Evolutionary conservation across 2,888 invertebrate species (phyloP).

Genomic region (Keiferia lycopersicella): DNA sequence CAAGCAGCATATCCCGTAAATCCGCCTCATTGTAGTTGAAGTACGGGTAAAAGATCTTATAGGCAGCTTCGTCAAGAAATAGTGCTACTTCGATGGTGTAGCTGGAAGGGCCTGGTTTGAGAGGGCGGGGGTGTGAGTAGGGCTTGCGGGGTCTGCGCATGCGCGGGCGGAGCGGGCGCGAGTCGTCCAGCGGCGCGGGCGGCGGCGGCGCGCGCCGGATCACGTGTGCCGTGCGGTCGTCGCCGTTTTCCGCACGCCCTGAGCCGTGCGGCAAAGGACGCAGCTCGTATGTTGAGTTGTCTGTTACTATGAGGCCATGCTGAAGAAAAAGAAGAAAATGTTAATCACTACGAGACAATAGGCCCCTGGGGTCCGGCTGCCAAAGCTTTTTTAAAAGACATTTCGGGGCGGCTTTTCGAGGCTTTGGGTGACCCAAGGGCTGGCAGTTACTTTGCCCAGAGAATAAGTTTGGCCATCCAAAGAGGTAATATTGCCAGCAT

Average conservation of each 20-base stretch:
- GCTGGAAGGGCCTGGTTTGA: conserved; percentile 55
- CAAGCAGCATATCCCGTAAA: conserved; percentile 87
- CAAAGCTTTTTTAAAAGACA: too few relatives aligned
- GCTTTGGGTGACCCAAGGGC: too few relatives aligned
- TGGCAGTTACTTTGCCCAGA: too few relatives aligned
- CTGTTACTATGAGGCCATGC: conserved; percentile 85
- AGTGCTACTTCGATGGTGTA: conserved; percentile 87
- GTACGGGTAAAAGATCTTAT: conserved; percentile 85
- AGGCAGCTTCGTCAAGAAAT: conserved; percentile 88
- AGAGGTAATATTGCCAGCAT: too few relatives aligned
- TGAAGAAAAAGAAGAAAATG: conserved; percentile 48
- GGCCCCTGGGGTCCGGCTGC: too few relatives aligned
- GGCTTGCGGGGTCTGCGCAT: conserved; percentile 52
- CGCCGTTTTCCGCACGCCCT: conserved; percentile 61
- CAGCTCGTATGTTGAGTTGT: conserved; percentile 86
- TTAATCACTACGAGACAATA: too few relatives aligned
- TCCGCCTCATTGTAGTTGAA: conserved; percentile 84
- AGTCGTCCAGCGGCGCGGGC: conserved; percentile 68
- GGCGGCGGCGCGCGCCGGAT: conserved; percentile 79
- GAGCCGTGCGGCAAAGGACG: conserved; percentile 78
- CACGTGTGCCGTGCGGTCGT: conserved; percentile 78
- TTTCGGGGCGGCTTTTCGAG: too few relatives aligned
- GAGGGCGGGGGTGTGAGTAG: conserved; percentile 37
- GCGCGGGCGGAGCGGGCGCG: conserved; percentile 55
- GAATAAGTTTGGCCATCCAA: too few relatives aligned